Percentiles rank a stretch among this genome's conserved stretches.
These are phyloP conservation scores for Sebastes vulpes DNA, from an alignment of 2,797 vertebrate genomes.

Conservation along the genomic window DNA sequence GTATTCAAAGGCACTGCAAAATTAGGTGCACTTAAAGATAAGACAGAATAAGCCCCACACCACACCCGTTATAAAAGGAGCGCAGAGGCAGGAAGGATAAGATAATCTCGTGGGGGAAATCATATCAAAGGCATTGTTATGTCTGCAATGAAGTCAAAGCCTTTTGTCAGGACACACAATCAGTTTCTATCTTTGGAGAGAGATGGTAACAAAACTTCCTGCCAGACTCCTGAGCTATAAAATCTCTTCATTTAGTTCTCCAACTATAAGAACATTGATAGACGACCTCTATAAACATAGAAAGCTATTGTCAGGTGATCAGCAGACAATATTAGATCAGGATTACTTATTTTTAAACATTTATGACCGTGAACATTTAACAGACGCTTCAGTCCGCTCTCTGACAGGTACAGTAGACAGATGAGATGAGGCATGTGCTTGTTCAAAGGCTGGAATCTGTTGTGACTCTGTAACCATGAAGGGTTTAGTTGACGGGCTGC, in stretches of 20 bases:
- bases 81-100: constrained; percentile 26
- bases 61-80: neutral
- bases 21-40: constrained; percentile 28
- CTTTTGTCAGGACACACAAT: constrained; percentile 32
- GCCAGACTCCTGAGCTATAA: neutral
- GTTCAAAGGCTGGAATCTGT: constrained; percentile 62
- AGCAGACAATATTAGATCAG: neutral
- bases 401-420: constrained; percentile 40
- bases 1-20: constrained; percentile 16
- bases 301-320: constrained; percentile 1
- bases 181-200: constrained; percentile 8
- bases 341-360: neutral
- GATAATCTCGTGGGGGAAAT: constrained; percentile 41
- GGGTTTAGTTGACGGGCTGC: constrained; percentile 26
- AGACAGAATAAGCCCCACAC: constrained; percentile 4
- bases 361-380: neutral
- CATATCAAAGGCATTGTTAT: constrained; percentile 50
- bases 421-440: constrained; percentile 32
- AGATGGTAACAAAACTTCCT: constrained; percentile 39
- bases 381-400: neutral
- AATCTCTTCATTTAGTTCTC: neutral
- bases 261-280: neutral
- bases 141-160: constrained; percentile 18
- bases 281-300: neutral
- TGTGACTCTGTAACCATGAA: constrained; percentile 41